These are phyloP conservation scores for Phrynocephalus guinanensis DNA, from an alignment of 2,797 vertebrate species.

Conservation along the genomic window DNA sequence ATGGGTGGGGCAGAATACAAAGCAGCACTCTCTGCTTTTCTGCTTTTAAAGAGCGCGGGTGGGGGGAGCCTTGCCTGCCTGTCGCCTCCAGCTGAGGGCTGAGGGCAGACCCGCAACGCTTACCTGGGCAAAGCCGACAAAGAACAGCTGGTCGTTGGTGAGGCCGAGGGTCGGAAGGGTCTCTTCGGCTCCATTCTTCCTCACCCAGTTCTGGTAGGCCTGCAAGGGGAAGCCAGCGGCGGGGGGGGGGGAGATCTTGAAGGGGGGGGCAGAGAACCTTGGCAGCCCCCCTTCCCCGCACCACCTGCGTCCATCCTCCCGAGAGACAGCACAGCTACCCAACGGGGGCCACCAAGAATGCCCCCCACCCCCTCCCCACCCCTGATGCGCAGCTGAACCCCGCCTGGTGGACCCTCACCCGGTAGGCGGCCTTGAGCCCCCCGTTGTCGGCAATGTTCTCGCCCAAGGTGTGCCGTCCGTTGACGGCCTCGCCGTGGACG, in stretches of 20 bases:
- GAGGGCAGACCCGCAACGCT: slow-evolving; percentile 37
- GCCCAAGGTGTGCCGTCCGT: slow-evolving; percentile 92
- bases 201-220: slow-evolving; percentile 96
- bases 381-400: no score
- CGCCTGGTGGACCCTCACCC: slow-evolving; percentile 75
- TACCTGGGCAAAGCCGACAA: slow-evolving; percentile 97
- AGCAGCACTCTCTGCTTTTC: no score
- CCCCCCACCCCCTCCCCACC: no score
- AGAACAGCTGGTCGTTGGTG: slow-evolving; percentile 96
- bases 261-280: background rate
- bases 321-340: no score
- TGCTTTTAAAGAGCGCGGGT: no score
- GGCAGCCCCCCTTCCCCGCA: no score
- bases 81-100: no score
- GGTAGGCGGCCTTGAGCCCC: slow-evolving; percentile 94
- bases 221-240: slow-evolving; percentile 59
- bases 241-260: accelerated
- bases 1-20: no score
- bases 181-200: slow-evolving; percentile 89
- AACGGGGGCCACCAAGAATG: no score
- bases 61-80: no score
- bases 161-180: slow-evolving; percentile 88
- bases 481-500: slow-evolving; percentile 89
- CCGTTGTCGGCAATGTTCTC: slow-evolving; percentile 99
- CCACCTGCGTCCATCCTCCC: no score